Conservation (phyloP, 2,888 invertebrate species). For the Drosophila pullipes region DNA sequence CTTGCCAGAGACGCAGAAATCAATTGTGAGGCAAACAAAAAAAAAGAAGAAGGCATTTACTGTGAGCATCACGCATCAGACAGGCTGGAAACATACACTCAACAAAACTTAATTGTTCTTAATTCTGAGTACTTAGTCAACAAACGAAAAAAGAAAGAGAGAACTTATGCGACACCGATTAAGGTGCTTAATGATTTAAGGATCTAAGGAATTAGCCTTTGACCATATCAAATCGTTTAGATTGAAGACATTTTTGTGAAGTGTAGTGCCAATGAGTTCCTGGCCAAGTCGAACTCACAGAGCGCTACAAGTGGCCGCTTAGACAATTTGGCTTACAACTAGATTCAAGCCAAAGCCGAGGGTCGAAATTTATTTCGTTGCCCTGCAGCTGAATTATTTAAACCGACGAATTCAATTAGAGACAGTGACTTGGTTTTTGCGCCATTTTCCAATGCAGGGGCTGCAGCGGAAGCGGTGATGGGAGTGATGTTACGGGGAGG, state of each 20-base stretch:
- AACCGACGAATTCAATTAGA: constrained; percentile 85
- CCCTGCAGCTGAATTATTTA: constrained; percentile 85
- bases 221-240: too few relatives aligned
- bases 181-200: not conserved
- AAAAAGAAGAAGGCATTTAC: constrained; percentile 67
- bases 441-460: constrained; percentile 48
- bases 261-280: constrained; percentile 41
- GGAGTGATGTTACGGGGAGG: not conserved
- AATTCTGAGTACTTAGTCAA: not conserved
- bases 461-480: constrained; percentile 5
- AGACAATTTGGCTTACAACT: constrained; percentile 56
- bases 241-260: constrained; percentile 6
- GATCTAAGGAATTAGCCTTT: not conserved
- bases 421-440: constrained; percentile 83
- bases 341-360: constrained; percentile 41
- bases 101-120: constrained; percentile 1
- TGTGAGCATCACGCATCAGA: constrained; percentile 58
- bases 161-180: not conserved
- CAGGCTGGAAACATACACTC: constrained; percentile 32
- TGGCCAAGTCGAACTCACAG: constrained; percentile 42
- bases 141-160: not conserved
- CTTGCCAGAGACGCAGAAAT: constrained; percentile 71
- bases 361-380: constrained; percentile 77
- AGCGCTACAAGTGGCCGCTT: constrained; percentile 53
- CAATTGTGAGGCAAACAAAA: constrained; percentile 58